These are phyloP conservation scores for Lepidurus packardi DNA, from an alignment of 1,140 invertebrate genomes.

Conservation along the genomic window DNA sequence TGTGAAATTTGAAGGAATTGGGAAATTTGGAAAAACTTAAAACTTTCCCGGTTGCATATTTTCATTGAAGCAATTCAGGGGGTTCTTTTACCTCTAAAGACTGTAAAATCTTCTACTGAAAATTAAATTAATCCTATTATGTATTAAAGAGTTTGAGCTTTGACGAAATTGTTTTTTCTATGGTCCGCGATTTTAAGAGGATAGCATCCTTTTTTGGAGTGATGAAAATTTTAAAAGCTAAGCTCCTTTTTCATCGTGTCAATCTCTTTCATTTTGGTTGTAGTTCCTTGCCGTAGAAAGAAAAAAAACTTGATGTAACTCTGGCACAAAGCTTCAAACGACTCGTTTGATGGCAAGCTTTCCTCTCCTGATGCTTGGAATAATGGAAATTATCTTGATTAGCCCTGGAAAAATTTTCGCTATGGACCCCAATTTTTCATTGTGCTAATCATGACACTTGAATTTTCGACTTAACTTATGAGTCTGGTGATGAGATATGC, in stretches of 20 bases:
- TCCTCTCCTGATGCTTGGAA: background rate
- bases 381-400: background rate
- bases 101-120: too few species aligned
- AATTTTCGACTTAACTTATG: background rate
- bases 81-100: too few species aligned
- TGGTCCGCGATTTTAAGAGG: background rate
- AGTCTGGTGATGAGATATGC: background rate
- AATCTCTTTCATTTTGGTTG: background rate
- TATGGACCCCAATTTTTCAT: background rate
- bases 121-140: background rate
- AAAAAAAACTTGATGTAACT: slow-evolving; percentile 1
- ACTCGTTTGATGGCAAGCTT: background rate
- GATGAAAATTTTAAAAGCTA: background rate
- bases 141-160: background rate
- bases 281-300: slow-evolving; percentile 2
- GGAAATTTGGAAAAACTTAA: too few species aligned
- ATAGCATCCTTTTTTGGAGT: background rate
- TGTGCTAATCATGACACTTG: background rate
- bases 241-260: background rate
- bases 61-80: too few species aligned
- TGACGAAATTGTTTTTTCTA: background rate
- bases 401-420: background rate
- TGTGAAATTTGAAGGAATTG: too few species aligned
- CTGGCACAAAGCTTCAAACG: background rate
- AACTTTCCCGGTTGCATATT: too few species aligned